Percentiles rank a stretch among this genome's conserved stretches.
These are phyloP conservation scores for Poeciliopsis occidentalis DNA, from an alignment of 2,113 vertebrate species.

Conservation along the genomic window DNA sequence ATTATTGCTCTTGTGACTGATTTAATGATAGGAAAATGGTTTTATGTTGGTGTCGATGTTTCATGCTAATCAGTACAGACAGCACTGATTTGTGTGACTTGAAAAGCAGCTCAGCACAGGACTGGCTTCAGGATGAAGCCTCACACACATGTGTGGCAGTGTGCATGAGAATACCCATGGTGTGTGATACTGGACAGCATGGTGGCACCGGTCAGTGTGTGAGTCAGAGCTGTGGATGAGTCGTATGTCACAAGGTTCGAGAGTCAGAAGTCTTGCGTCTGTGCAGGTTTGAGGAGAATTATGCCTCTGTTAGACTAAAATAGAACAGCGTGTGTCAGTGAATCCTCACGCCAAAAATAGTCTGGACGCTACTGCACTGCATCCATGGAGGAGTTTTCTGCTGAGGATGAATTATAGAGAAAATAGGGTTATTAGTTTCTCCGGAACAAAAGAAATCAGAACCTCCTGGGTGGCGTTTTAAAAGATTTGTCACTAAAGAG, in stretches of 20 bases:
- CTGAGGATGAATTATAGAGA: neutral
- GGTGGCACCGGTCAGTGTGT: conserved; percentile 11
- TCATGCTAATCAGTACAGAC: conserved; percentile 34
- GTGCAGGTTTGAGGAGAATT: conserved; percentile 18
- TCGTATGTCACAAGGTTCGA: conserved; percentile 42
- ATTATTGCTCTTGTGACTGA: conserved; percentile 27
- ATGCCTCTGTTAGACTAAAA: conserved; percentile 28
- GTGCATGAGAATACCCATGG: neutral
- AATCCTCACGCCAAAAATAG: neutral
- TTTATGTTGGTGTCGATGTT: conserved; percentile 25
- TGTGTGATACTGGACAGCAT: conserved; percentile 27
- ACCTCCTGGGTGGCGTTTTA: neutral
- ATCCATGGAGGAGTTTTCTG: conserved; percentile 2
- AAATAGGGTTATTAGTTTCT: neutral
- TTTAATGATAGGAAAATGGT: conserved; percentile 18
- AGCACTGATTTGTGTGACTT: conserved; percentile 16
- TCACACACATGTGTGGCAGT: conserved; percentile 2
- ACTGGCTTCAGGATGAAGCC: neutral
- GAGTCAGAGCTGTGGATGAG: conserved; percentile 57
- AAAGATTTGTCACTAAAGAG: conserved; percentile 4
- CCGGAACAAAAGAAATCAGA: neutral
- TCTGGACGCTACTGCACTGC: neutral
- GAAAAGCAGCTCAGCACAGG: neutral
- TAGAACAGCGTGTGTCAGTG: conserved; percentile 13
- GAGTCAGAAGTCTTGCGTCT: conserved; percentile 22